Base-by-base conservation (phyloP, 2,797 vertebrate genomes). In the Halcyon leucocephala region DNA sequence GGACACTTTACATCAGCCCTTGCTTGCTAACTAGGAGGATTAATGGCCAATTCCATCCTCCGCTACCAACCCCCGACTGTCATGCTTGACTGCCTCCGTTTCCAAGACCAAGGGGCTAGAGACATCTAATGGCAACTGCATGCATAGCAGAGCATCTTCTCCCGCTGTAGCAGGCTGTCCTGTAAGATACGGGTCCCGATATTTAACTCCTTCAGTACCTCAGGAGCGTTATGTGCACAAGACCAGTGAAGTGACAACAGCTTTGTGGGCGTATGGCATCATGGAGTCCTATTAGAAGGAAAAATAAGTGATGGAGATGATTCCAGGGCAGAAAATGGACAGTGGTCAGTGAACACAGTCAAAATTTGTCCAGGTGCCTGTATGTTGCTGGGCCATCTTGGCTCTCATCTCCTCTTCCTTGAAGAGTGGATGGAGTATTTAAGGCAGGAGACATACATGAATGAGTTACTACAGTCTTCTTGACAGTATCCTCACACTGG, bases 41-140 rank as follows among this genome's bases (percentile, higher is more conserved):
- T 64, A 94, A 94, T 60, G 86, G 81, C 57, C 79, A 78, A 41
- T 91, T 94, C 91, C 91, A 90, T 86, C 84, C 95, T 86, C 77
- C 14, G 88, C 80, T 22, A 7, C 64, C 71, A 93, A 89, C 82
- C 82, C 44, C 78, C 15, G 44, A 65, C 39, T 33, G 88, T 70
- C 89, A 78, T n/a, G 49, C 80, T 61, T 37, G 61, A 85, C 83
- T 92, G 33, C 90, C 87, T 93, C 42, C 0, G 41, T 29, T 76
- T 48, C 48, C 84, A 96, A 98, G 95, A 94, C 94, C 97, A 77
- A 86, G 94, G 94, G 96, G 46, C 96, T 98, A 96, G 98, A 96
- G 98, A 98, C 98, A 98, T 98, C 98, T 98, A 98, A 97, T 97
- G 98, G 98, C 96, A 96, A 95, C 80, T 33, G 24, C 9, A 79